Percentiles rank a stretch among this genome's conserved stretches.
These are phyloP conservation scores for Drosophila gaucha DNA, from an alignment of 2,888 invertebrate species.

Conservation along the genomic window DNA sequence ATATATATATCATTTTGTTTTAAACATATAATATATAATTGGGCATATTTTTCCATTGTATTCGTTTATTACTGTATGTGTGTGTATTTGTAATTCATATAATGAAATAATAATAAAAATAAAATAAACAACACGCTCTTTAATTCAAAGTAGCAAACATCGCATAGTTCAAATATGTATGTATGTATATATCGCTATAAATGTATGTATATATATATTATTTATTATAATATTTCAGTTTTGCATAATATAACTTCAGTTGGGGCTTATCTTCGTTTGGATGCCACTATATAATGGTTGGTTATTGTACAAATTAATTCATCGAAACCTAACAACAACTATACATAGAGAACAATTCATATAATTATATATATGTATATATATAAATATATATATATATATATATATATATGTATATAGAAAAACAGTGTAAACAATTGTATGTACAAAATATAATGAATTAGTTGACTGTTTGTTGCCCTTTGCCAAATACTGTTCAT, in stretches of 20 bases:
- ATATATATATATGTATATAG: slow-evolving; percentile 15
- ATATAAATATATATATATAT: background rate
- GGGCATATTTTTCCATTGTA: slow-evolving; percentile 60
- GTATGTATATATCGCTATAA: slow-evolving; percentile 24
- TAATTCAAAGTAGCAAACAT: slow-evolving; percentile 43
- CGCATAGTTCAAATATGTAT: slow-evolving; percentile 36
- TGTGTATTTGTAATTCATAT: slow-evolving; percentile 48
- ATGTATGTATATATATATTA: slow-evolving; percentile 22
- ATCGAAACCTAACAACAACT: slow-evolving; percentile 63
- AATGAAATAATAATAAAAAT: slow-evolving; percentile 32
- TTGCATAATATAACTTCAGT: slow-evolving; percentile 46
- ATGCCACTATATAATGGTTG: slow-evolving; percentile 35
- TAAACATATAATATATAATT: slow-evolving; percentile 62
- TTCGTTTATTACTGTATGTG: slow-evolving; percentile 40
- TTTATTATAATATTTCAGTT: slow-evolving; percentile 34
- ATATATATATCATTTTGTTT: slow-evolving; percentile 38
- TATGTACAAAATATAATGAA: slow-evolving; percentile 57
- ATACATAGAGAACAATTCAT: slow-evolving; percentile 74
- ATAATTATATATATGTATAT: slow-evolving; percentile 18
- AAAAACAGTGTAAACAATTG: slow-evolving; percentile 60
- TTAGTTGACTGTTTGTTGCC: slow-evolving; percentile 45
- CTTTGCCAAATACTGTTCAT: slow-evolving; percentile 57
- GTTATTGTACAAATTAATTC: slow-evolving; percentile 44
- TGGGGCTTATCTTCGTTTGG: slow-evolving; percentile 35
- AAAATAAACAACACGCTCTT: slow-evolving; percentile 45